Conservation (phyloP, 1,140 invertebrate species). For the Drosophila kikkawai region DNA sequence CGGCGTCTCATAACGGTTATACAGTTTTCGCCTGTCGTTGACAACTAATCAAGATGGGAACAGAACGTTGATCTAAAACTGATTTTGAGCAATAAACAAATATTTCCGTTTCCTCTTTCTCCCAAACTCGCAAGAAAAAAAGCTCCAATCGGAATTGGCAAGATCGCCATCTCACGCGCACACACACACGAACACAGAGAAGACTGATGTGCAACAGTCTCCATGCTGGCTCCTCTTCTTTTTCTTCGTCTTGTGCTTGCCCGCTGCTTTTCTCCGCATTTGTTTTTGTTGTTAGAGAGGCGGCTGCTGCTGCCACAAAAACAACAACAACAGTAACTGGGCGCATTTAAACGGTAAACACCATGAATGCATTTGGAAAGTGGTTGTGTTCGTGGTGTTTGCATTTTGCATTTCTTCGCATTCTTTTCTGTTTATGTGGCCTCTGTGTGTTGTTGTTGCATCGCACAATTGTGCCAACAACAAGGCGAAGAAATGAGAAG, state of each 20-base stretch:
- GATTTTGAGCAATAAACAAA: constrained; percentile 50
- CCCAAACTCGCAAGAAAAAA: background rate
- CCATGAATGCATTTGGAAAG: constrained; percentile 82
- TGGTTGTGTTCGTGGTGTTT: constrained; percentile 77
- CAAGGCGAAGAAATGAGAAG: constrained; percentile 46
- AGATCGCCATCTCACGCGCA: constrained; percentile 25
- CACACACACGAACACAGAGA: background rate
- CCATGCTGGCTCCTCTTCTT: constrained; percentile 30
- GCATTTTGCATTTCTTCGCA: constrained; percentile 83
- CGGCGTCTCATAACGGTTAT: constrained; percentile 32
- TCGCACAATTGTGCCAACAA: constrained; percentile 74
- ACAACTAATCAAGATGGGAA: constrained; percentile 55
- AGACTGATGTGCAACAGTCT: constrained; percentile 49
- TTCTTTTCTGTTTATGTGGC: constrained; percentile 76
- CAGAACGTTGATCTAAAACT: constrained; percentile 26
- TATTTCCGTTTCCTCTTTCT: constrained; percentile 50
- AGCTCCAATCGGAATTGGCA: constrained; percentile 40
- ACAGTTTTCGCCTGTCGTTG: constrained; percentile 32
- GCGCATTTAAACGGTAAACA: constrained; percentile 82
- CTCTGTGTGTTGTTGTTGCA: constrained; percentile 38
- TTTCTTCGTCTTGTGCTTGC: constrained; percentile 26
- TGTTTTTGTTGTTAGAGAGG: constrained; percentile 58
- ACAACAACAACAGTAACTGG: constrained; percentile 58
- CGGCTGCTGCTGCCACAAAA: constrained; percentile 14
- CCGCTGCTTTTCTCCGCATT: constrained; percentile 68